Evolutionary conservation across 1,140 invertebrate genomes (phyloP).

Genomic region (Magallana ariakensis): DNA sequence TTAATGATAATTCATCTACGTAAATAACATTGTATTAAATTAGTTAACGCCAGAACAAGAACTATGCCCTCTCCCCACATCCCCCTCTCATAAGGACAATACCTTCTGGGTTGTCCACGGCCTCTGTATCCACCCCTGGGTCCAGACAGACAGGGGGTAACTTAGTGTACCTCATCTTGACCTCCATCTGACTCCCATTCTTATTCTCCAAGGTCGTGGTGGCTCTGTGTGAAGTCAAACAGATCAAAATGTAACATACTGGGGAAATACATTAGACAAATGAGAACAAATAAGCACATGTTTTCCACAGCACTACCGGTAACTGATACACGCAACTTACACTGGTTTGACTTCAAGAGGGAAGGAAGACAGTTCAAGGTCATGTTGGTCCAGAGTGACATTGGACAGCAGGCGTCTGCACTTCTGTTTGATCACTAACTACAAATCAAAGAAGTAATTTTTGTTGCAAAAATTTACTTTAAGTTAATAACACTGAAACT

Average conservation of each 20-base stretch:
- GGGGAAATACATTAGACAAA: no score
- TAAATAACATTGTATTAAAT: no score
- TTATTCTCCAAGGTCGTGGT: conserved; percentile 81
- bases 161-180: conserved; percentile 81
- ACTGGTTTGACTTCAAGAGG: conserved; percentile 80
- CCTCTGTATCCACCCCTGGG: background rate
- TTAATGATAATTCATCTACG: no score
- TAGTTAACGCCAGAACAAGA: no score
- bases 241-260: background rate
- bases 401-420: conserved; percentile 81
- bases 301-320: no score
- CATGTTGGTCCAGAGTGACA: conserved; percentile 81
- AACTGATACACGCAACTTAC: conserved; percentile 75
- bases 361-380: conserved; percentile 80
- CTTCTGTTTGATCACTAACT: conserved; percentile 78
- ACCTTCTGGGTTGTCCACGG: conserved; percentile 15
- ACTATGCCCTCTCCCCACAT: no score
- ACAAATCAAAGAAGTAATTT: conserved; percentile 30
- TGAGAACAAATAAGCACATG: no score
- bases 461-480: no score
- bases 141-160: conserved; percentile 79
- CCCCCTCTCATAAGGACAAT: background rate
- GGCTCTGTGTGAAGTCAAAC: conserved; percentile 74
- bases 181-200: conserved; percentile 78
- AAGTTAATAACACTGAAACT: no score